Base-by-base conservation (phyloP, 2,113 vertebrate genomes). In the Peromyscus californicus region DNA sequence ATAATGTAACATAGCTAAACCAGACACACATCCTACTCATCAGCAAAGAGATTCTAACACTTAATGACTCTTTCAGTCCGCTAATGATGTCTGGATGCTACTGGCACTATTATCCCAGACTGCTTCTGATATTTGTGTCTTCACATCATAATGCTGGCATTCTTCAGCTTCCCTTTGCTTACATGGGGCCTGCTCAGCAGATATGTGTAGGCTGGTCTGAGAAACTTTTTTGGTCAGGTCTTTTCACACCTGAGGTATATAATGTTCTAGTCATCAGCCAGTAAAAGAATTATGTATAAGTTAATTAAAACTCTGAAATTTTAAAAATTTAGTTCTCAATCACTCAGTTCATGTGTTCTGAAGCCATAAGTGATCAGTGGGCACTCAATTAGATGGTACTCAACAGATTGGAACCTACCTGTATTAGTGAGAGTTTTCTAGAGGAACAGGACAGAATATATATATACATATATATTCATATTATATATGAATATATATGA, bases 51-150 rank as follows among this genome's bases (percentile, higher is more conserved):
- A 78, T 94, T 80, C 90, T 95, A 92, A 93, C 82, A 89, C 90
- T 61, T 94, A 98, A 96, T 95, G 96, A 96, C 89, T 97, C 89
- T 92, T 91, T 89, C 90, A 74, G 90, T 95, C 96, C 93, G 89
- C 82, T 95, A 95, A 97, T 95, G 95, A 95, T 94, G 89, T 75
- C 86, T 95, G 90, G 76, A 57, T 97, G 78, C n/a, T 91, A 10
- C 85, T 70, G 67, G 93, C 85, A 72, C 94, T 70, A 13, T 95
- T 96, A 94, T 36, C 31, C 80, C 51, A 96, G 45, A 96, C 93
- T 72, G 92, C 85, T 87, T 83, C 95, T 96, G 93, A 96, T 78
- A 61, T 89, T 86, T 65, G 74, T 75, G 54, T 92, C 94, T 97
- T 97, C 75, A 54, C 84, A 86, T 63, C 48, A 67, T 29, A 90